phyloP scores from a whole-genome alignment of 2,888 invertebrate genomes.

The Chromoteleia sp. region DNA sequence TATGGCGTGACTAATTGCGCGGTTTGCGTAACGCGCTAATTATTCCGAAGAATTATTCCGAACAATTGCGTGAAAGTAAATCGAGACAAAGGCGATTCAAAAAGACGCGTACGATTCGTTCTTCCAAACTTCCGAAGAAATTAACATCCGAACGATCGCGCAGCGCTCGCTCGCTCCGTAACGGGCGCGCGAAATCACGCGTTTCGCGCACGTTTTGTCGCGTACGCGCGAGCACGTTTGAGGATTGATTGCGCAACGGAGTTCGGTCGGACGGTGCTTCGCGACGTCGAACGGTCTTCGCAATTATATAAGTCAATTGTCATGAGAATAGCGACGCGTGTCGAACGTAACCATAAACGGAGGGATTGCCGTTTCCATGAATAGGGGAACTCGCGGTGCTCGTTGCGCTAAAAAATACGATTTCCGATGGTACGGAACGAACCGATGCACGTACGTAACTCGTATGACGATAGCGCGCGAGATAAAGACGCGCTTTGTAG shows the following conservation, averaged over 20 bases:
- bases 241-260: not conserved
- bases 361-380: constrained; percentile 30
- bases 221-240: no score
- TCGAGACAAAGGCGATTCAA: constrained; percentile 11
- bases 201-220: no score
- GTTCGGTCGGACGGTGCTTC: constrained; percentile 27
- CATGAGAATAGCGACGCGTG: constrained; percentile 50
- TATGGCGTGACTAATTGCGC: constrained; percentile 46
- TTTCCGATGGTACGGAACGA: constrained; percentile 48
- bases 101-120: not conserved
- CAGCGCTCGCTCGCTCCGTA: not conserved
- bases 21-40: constrained; percentile 46
- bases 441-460: constrained; percentile 36
- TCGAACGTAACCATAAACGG: constrained; percentile 39
- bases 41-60: constrained; percentile 33
- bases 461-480: constrained; percentile 39
- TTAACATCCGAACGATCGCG: no score
- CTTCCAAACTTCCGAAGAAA: no score
- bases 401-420: constrained; percentile 49
- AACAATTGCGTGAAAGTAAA: constrained; percentile 42
- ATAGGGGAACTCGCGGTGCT: constrained; percentile 3
- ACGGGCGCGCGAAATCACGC: no score
- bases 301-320: constrained; percentile 65
- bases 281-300: constrained; percentile 21
- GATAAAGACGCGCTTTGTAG: constrained; percentile 56